Conservation (phyloP, 1,140 invertebrate genomes). For the Drosophila serrata region DNA sequence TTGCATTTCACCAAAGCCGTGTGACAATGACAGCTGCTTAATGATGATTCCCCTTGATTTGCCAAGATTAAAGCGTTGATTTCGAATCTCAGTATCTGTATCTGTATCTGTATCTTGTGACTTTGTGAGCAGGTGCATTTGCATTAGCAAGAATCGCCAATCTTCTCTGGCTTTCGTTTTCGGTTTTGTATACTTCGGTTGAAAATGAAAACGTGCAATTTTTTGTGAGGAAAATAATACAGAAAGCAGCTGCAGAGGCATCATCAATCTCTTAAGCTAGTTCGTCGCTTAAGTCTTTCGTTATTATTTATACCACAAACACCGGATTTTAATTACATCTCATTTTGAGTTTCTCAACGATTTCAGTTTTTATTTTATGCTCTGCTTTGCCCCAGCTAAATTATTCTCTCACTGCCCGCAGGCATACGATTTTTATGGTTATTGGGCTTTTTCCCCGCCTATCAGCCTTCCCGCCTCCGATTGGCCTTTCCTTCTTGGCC, state of each 20-base stretch:
- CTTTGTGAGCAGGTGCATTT: constrained; percentile 63
- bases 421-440: constrained; percentile 47
- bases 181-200: constrained; percentile 37
- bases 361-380: constrained; percentile 18
- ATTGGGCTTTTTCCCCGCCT: constrained; percentile 33
- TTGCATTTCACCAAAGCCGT: constrained; percentile 68
- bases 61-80: constrained; percentile 54
- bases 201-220: constrained; percentile 65
- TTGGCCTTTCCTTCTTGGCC: constrained; percentile 26
- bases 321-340: constrained; percentile 57
- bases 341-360: constrained; percentile 30
- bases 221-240: constrained; percentile 28
- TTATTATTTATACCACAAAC: constrained; percentile 55
- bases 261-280: constrained; percentile 35
- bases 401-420: constrained; percentile 46
- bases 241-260: constrained; percentile 59
- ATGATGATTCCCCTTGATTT: constrained; percentile 62
- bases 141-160: constrained; percentile 16
- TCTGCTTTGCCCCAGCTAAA: constrained; percentile 39
- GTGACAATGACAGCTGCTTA: constrained; percentile 71
- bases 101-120: constrained; percentile 16
- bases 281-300: constrained; percentile 69
- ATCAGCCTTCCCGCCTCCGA: constrained; percentile 6
- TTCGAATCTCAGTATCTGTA: constrained; percentile 7
- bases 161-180: constrained; percentile 46